Conservation (phyloP, 2,797 vertebrate genomes). For the Pampus argenteus region DNA sequence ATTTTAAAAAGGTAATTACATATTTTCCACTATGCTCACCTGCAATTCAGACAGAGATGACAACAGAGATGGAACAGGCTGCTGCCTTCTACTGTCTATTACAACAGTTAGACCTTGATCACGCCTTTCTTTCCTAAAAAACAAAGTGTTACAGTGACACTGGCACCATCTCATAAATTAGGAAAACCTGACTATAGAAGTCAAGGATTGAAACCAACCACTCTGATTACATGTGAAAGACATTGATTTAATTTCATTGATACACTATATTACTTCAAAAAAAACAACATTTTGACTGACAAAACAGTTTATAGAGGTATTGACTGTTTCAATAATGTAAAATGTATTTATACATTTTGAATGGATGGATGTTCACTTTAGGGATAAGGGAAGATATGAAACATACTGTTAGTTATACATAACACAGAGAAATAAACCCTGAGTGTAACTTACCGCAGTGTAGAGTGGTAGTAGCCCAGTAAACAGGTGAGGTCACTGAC, state of each 20-base stretch:
- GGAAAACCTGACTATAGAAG: background rate
- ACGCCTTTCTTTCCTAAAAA: constrained; percentile 86
- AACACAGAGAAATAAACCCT: constrained; percentile 18
- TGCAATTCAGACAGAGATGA: constrained; percentile 87
- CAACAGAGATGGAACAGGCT: constrained; percentile 79
- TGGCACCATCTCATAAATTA: background rate
- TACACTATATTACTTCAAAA: background rate
- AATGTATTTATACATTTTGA: background rate
- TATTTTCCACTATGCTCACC: constrained; percentile 81
- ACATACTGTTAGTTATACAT: constrained; percentile 9
- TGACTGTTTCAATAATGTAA: background rate
- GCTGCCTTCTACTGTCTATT: constrained; percentile 86
- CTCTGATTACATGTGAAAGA: background rate
- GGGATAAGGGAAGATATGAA: constrained; percentile 20
- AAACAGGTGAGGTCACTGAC: constrained; percentile 82
- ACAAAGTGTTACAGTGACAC: constrained; percentile 32
- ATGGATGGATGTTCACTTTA: background rate
- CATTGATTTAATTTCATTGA: background rate
- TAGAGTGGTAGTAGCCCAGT: constrained; percentile 85
- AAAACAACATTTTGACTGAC: background rate
- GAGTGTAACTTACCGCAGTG: constrained; percentile 83
- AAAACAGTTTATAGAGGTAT: background rate
- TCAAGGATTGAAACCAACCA: background rate
- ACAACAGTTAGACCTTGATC: constrained; percentile 86
- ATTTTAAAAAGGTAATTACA: constrained; percentile 70